Percentiles rank a stretch among this genome's conserved stretches.
Conservation (phyloP, 2,888 invertebrate species). For the Cerastis leucographa region DNA sequence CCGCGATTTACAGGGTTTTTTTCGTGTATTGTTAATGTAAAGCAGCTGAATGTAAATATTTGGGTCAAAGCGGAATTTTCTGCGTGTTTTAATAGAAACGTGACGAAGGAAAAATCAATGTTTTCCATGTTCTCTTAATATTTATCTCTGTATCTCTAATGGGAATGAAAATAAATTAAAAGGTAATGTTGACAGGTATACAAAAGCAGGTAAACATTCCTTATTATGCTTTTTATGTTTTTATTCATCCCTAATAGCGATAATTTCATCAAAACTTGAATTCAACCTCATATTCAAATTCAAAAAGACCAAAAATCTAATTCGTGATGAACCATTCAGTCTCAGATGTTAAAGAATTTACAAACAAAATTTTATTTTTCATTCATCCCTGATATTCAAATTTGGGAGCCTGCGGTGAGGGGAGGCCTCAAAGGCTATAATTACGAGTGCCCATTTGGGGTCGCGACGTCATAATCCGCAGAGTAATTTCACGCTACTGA, state of each 20-base stretch:
- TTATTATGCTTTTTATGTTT: not conserved
- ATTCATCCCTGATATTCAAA: slow-evolving; percentile 72
- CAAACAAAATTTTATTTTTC: slow-evolving; percentile 69
- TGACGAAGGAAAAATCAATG: slow-evolving; percentile 9
- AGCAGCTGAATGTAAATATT: slow-evolving; percentile 47
- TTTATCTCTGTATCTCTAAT: slow-evolving; percentile 4
- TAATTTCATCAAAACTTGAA: slow-evolving; percentile 34
- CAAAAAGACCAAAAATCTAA: slow-evolving; percentile 31
- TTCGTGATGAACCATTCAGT: slow-evolving; percentile 60
- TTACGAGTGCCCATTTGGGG: slow-evolving; percentile 69
- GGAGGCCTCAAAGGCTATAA: slow-evolving; percentile 80
- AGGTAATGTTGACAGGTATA: not conserved
- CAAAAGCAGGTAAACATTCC: slow-evolving; percentile 1
- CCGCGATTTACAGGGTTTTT: slow-evolving; percentile 62
- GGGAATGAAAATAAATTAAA: not conserved
- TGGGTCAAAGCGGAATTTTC: slow-evolving; percentile 60
- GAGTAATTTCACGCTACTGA: slow-evolving; percentile 63
- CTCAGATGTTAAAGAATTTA: slow-evolving; percentile 77
- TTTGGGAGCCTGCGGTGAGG: slow-evolving; percentile 66
- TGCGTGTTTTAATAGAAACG: slow-evolving; percentile 38
- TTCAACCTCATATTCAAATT: slow-evolving; percentile 16
- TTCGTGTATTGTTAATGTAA: slow-evolving; percentile 60
- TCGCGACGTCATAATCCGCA: slow-evolving; percentile 61
- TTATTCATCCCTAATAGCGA: slow-evolving; percentile 11
- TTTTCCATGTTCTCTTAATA: slow-evolving; percentile 16